Percentiles rank a stretch among this genome's conserved stretches.
phyloP scores from a whole-genome alignment of 2,888 invertebrate species.

The Sinodicranocentrus sp. region DNA sequence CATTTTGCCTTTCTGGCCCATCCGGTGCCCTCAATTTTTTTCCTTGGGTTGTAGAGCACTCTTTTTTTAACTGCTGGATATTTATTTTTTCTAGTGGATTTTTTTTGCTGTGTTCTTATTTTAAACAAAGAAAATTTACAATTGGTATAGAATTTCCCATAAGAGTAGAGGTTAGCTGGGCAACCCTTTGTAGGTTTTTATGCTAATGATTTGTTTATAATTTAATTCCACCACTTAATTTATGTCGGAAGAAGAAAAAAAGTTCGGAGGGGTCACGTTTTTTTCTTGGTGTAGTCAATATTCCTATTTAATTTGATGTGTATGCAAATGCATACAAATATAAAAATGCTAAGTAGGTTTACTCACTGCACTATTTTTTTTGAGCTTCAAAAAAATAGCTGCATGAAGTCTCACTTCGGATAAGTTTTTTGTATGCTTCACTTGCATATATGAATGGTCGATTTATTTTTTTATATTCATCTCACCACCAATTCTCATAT shows the following conservation, averaged over 20 bases:
- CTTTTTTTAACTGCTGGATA: neutral
- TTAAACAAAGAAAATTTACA: neutral
- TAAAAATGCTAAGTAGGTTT: no score
- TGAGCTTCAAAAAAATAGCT: neutral
- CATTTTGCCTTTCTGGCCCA: conserved; percentile 27
- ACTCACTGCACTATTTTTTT: no score
- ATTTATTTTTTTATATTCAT: conserved; percentile 31
- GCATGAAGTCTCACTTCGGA: neutral
- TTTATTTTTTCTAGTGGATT: conserved; percentile 9
- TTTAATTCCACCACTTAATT: conserved; percentile 65
- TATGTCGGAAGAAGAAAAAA: conserved; percentile 28
- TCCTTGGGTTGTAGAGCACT: neutral
- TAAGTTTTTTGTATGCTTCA: no score
- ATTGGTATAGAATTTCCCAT: neutral
- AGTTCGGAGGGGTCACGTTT: neutral
- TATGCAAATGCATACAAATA: no score
- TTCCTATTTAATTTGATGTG: no score
- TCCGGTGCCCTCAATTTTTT: conserved; percentile 61
- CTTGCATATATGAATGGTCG: neutral
- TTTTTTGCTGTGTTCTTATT: neutral
- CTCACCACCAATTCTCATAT: conserved; percentile 6
- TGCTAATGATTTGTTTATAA: conserved; percentile 69
- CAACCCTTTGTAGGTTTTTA: conserved; percentile 47
- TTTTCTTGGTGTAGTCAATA: conserved; percentile 27
- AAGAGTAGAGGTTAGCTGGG: neutral